Evolutionary conservation across 1,140 invertebrate species (phyloP).

Genomic region (Zaprionus nigranus): DNA sequence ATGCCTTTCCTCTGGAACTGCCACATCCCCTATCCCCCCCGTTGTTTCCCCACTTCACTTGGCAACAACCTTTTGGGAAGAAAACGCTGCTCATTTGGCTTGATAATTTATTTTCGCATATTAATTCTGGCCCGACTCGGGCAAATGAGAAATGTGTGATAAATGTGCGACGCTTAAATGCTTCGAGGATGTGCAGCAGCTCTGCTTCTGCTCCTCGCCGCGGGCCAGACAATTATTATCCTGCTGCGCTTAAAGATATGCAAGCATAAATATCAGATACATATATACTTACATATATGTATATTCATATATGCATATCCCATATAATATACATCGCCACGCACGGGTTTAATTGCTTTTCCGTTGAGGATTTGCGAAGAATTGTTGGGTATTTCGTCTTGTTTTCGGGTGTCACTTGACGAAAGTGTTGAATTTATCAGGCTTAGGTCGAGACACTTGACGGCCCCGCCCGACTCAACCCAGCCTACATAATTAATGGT

Average conservation of each 20-base stretch:
- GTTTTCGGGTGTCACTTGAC: conserved; percentile 22
- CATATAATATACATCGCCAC: conserved; percentile 19
- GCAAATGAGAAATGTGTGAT: conserved; percentile 80
- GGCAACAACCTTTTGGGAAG: conserved; percentile 30
- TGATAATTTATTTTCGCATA: conserved; percentile 83
- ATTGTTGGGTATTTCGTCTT: not conserved
- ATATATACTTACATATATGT: not conserved
- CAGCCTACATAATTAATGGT: conserved; percentile 45
- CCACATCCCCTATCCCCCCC: not conserved
- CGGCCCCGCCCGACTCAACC: not conserved
- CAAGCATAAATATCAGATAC: not conserved
- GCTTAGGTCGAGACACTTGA: conserved; percentile 45
- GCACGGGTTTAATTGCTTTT: conserved; percentile 65
- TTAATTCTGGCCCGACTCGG: conserved; percentile 70
- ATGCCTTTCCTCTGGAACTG: conserved; percentile 21
- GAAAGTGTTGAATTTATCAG: conserved; percentile 68
- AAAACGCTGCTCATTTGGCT: conserved; percentile 76
- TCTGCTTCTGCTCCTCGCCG: conserved; percentile 4
- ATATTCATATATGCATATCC: conserved; percentile 26
- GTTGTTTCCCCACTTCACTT: conserved; percentile 4
- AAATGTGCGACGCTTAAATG: conserved; percentile 77
- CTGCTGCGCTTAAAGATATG: conserved; percentile 23
- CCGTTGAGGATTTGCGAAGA: conserved; percentile 18
- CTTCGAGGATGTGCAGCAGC: conserved; percentile 40
- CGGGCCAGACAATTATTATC: conserved; percentile 68